Evolutionary conservation across 92 coral and sea anemone genomes (phyloP).

Genomic region (Parazoanthus swiftii): DNA sequence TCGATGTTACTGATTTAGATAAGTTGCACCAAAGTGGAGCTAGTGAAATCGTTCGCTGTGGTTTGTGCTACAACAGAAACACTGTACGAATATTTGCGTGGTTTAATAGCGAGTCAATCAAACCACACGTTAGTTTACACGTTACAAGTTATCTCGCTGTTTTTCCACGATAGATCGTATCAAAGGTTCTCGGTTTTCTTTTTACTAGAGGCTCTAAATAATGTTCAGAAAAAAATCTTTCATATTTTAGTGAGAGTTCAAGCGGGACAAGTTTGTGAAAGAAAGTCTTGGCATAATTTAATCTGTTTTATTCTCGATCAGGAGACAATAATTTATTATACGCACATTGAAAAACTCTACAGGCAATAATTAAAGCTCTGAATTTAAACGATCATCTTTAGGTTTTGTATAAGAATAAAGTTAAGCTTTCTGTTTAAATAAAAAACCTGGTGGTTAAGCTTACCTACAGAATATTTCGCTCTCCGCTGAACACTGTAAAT

Average conservation of each 20-base stretch:
- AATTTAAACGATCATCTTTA: neutral
- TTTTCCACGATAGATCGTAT: neutral
- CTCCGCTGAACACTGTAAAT: neutral
- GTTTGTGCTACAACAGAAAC: neutral
- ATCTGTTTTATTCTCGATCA: neutral
- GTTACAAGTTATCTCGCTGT: neutral
- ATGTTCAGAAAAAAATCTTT: too few relatives aligned
- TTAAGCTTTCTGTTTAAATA: neutral
- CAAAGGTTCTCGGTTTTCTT: neutral
- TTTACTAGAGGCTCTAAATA: neutral
- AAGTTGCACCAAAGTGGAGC: neutral
- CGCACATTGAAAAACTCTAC: neutral
- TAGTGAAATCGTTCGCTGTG: neutral
- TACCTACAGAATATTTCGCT: constrained; percentile 7
- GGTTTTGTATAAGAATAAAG: too few relatives aligned
- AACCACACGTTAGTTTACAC: neutral
- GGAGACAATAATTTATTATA: neutral
- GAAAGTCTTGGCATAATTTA: neutral
- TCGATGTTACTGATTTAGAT: neutral
- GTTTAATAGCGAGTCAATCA: too few relatives aligned
- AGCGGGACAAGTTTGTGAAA: neutral
- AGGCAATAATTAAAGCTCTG: neutral
- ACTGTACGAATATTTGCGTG: too few relatives aligned
- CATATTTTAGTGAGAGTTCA: neutral
- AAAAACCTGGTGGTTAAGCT: neutral